Conservation (phyloP, 35 echinoderm and acorn worm species). For the Heliocidaris erythrogramma region DNA sequence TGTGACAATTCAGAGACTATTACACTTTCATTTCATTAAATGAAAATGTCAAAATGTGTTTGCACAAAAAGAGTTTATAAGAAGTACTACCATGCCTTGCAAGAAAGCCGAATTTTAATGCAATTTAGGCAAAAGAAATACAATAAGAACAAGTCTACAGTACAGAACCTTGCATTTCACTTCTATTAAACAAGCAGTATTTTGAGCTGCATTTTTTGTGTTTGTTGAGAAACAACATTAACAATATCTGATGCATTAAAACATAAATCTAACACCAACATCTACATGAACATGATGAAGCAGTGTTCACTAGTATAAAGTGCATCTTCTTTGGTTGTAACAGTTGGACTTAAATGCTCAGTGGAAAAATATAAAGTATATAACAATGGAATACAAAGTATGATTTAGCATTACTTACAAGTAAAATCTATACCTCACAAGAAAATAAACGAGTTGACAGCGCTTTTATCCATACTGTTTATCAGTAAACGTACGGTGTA, state of each 20-base stretch:
- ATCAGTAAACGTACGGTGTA: neutral
- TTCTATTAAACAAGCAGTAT: no score
- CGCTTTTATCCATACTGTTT: neutral
- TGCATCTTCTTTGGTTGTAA: neutral
- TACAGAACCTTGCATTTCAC: neutral
- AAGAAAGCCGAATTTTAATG: neutral
- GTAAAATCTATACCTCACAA: neutral
- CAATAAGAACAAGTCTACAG: neutral
- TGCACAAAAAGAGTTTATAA: neutral
- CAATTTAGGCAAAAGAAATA: no score
- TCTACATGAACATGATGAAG: no score
- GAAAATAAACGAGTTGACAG: neutral
- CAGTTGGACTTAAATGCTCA: neutral
- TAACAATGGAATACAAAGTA: neutral
- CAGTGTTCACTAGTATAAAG: neutral
- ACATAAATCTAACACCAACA: no score
- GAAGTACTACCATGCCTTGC: neutral
- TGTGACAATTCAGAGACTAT: neutral
- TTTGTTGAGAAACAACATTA: no score
- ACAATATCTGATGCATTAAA: no score
- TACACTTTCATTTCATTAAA: neutral
- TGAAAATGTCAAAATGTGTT: neutral
- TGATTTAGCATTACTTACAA: neutral
- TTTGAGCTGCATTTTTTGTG: no score
- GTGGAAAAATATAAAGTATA: neutral